These are phyloP conservation scores for Sussaba pulchella DNA, from an alignment of 2,888 invertebrate species.

Conservation along the genomic window DNA sequence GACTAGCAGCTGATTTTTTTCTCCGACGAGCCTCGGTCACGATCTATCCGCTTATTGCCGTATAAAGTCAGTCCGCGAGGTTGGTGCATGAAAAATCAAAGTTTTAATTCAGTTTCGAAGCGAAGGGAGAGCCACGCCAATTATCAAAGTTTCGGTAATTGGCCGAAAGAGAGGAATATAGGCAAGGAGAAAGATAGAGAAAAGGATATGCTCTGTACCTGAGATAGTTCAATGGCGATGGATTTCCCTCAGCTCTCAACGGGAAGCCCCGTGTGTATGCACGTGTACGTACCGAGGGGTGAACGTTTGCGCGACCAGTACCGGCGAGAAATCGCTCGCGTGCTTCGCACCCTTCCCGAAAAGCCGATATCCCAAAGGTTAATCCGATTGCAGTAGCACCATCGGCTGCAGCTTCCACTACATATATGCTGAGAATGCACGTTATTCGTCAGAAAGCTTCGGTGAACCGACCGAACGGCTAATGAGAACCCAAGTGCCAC, in stretches of 20 bases:
- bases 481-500: constrained; percentile 1
- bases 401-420: constrained; percentile 9
- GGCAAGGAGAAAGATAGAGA: constrained; percentile 13
- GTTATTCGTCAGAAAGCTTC: constrained; percentile 44
- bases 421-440: constrained; percentile 49
- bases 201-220: constrained; percentile 13
- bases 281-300: constrained; percentile 23
- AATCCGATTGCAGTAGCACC: constrained; percentile 62
- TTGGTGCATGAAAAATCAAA: constrained; percentile 77
- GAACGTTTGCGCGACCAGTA: constrained; percentile 30
- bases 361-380: constrained; percentile 69
- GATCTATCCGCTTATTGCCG: constrained; percentile 29
- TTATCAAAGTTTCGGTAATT: constrained; percentile 81
- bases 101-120: constrained; percentile 81
- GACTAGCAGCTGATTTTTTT: constrained; percentile 38
- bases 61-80: constrained; percentile 23
- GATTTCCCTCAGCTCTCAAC: constrained; percentile 1
- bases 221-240: constrained; percentile 38
- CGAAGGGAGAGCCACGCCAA: constrained; percentile 72
- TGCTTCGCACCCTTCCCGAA: constrained; percentile 73
- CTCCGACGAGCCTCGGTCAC: constrained; percentile 7
- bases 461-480: neutral
- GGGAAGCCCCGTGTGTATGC: constrained; percentile 15
- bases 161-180: constrained; percentile 67
- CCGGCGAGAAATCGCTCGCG: constrained; percentile 71